Conservation (phyloP, 1,140 invertebrate genomes). For the Drosophila micromelanica region DNA sequence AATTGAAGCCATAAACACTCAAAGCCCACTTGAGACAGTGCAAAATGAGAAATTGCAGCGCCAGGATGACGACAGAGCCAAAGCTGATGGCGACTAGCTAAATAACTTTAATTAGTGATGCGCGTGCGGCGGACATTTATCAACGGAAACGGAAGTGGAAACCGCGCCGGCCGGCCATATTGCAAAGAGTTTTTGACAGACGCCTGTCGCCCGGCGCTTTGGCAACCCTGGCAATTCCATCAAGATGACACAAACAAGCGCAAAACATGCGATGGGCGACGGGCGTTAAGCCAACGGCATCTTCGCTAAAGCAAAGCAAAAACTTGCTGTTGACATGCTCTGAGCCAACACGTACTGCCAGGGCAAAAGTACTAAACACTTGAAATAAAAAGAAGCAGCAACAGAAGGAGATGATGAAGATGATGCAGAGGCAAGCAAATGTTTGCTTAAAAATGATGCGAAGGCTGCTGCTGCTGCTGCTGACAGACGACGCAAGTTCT, state of each 20-base stretch:
- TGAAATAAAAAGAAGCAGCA: constrained; percentile 18
- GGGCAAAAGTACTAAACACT: constrained; percentile 73
- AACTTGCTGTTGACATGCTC: constrained; percentile 76
- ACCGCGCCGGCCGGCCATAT: constrained; percentile 46
- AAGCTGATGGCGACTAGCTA: constrained; percentile 46
- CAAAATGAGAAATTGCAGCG: constrained; percentile 65
- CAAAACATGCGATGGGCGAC: constrained; percentile 37
- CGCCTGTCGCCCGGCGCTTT: constrained; percentile 34
- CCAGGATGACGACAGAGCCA: constrained; percentile 13
- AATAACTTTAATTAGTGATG: constrained; percentile 80
- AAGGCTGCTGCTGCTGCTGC: constrained; percentile 39
- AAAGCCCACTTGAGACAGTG: constrained; percentile 42
- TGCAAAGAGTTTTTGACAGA: constrained; percentile 62
- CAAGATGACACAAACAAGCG: constrained; percentile 48
- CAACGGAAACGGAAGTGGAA: constrained; percentile 59
- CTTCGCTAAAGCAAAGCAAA: constrained; percentile 50
- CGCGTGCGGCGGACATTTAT: constrained; percentile 67
- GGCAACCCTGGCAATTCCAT: constrained; percentile 60
- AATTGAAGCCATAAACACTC: constrained; percentile 82
- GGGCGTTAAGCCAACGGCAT: constrained; percentile 5
- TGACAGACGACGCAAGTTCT: constrained; percentile 68
- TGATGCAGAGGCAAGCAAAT: constrained; percentile 50
- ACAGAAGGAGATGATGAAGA: constrained; percentile 6
- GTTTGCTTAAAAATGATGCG: constrained; percentile 78
- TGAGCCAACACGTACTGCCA: constrained; percentile 72